phyloP scores from a whole-genome alignment of 37 sponge, comb jelly and placozoan species.

The Aphrocallistes beatrix region DNA sequence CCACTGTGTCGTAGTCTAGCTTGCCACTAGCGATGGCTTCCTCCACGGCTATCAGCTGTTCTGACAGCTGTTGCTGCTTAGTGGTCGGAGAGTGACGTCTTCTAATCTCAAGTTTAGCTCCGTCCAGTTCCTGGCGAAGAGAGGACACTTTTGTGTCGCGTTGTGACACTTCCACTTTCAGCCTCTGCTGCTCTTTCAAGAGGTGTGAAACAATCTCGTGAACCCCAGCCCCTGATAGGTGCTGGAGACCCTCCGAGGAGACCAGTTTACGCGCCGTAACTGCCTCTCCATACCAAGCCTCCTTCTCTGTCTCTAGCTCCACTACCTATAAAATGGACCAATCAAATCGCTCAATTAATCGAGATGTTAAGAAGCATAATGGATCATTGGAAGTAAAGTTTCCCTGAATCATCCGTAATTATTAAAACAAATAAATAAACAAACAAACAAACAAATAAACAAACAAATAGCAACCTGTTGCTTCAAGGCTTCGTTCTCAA shows the following conservation, averaged over 20 bases:
- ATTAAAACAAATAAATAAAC: too few species aligned
- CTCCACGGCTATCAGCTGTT: neutral
- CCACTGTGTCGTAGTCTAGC: neutral
- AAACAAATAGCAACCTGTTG: too few species aligned
- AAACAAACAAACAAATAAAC: too few species aligned
- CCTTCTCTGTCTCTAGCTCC: neutral
- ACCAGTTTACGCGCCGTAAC: neutral
- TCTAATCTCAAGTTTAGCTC: neutral
- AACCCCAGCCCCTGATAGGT: neutral
- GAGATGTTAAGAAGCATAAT: too few species aligned
- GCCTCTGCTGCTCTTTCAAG: neutral
- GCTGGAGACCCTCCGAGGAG: neutral
- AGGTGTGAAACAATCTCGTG: neutral
- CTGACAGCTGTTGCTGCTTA: neutral
- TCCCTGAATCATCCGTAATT: too few species aligned
- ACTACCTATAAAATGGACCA: neutral
- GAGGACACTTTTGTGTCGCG: neutral
- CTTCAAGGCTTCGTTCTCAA: slow-evolving; percentile 22
- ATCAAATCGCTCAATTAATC: too few species aligned
- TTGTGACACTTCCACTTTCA: neutral
- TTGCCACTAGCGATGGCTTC: neutral
- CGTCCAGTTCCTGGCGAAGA: neutral
- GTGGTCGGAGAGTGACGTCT: neutral
- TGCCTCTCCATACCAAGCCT: neutral
- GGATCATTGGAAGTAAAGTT: too few species aligned